These are phyloP conservation scores for Tineola bisselliella DNA, from an alignment of 2,888 invertebrate species.

Conservation along the genomic window DNA sequence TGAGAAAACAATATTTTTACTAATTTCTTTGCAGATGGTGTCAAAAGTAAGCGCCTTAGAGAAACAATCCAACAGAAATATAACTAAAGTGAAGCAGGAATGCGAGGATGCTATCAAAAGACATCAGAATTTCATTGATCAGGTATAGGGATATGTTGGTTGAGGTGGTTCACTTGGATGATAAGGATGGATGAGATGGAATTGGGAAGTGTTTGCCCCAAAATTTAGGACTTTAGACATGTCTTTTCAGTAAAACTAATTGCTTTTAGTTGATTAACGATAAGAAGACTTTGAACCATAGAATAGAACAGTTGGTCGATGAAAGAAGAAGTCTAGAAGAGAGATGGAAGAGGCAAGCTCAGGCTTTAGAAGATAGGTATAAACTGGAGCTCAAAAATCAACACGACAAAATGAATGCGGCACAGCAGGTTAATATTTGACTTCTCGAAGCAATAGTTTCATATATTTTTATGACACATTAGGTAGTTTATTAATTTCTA, in stretches of 20 bases:
- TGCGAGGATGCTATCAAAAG: conserved; percentile 78
- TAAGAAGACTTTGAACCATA: conserved; percentile 79
- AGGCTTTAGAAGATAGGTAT: conserved; percentile 78
- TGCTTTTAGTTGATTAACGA: conserved; percentile 73
- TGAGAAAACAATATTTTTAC: too few species aligned
- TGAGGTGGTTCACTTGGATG: too few species aligned
- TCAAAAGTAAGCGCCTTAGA: conserved; percentile 54
- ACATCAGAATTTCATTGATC: conserved; percentile 86
- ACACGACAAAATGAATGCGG: conserved; percentile 79
- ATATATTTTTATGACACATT: too few species aligned
- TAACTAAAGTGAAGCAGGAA: conserved; percentile 65
- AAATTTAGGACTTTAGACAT: neutral
- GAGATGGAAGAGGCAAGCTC: conserved; percentile 71
- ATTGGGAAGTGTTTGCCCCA: neutral
- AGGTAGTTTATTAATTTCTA: too few species aligned
- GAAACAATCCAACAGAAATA: conserved; percentile 49
- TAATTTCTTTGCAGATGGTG: conserved; percentile 39
- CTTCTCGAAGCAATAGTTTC: neutral
- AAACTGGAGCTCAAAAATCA: conserved; percentile 77
- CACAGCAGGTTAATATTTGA: conserved; percentile 69
- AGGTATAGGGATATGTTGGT: too few species aligned
- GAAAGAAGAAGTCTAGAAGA: conserved; percentile 74
- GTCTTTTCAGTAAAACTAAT: too few species aligned
- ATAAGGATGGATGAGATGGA: too few species aligned
- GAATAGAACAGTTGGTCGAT: conserved; percentile 74